Base-by-base conservation (phyloP, 1,140 invertebrate genomes). In the Drosophila serrata region DNA sequence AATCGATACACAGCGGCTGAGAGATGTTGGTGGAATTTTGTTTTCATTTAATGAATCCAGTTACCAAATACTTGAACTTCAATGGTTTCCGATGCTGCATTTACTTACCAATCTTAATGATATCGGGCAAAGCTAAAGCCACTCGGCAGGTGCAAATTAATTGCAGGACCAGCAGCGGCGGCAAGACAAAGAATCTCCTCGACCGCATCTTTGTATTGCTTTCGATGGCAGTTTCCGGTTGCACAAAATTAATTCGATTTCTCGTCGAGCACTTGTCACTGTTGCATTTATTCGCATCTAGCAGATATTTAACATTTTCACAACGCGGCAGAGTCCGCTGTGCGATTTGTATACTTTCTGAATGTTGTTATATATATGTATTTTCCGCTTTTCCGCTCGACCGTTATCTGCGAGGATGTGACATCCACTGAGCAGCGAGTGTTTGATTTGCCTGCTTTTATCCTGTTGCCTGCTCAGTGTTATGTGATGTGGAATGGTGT, bases 61-160 rank as follows among this genome's bases (percentile, higher is more conserved):
- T 39, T 24, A 42, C 19, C 22, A 13, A 3, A 48, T 11, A 40
- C 42, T 57, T 7, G 22, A 40, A 33, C 17, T 56, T 13, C 4
- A n/a, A 17, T 42, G 22, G 12, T 8, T 19, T 24, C n/a, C 4
- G 40, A 11, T 43, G 22, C 24, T 13, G 8, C 15, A 5, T 13
- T 13, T 55, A 76, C 84, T 87, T 59, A 92, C 91, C 91, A 56
- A 92, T 92, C 75, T 92, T 92, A 4, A 92, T 92, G 17, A 91
- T 80, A 56, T 92, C 91, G 61, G 91, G 91, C 43, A 92, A 65
- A 8, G 91, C 70, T 13, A 43, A 22, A 12, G 65, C 42, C 17
- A 31, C 15, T 1, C 29, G 77, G 37, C 58, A 59, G 40, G 68
- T 72, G 22, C 55, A 48, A 49, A 64, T 64, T 24, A 80, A 19